phyloP scores from a whole-genome alignment of 2,888 invertebrate genomes.

The Ichneumoninae sp. region DNA sequence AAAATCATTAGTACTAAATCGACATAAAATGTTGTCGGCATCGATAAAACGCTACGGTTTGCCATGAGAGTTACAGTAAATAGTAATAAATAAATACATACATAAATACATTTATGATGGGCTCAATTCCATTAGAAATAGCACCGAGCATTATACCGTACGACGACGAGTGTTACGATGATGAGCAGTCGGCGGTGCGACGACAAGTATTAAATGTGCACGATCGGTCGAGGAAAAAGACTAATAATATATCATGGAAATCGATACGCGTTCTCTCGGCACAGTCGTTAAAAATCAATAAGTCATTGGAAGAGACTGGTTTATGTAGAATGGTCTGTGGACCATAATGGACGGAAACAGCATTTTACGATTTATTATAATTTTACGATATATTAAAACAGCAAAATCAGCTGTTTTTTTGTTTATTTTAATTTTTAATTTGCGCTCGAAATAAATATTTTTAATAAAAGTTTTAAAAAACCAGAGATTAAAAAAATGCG shows the following conservation, averaged over 20 bases:
- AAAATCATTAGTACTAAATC: no score
- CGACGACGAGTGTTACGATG: no score
- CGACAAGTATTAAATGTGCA: neutral
- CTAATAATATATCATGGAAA: neutral
- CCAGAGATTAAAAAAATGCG: neutral
- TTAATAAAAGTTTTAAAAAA: neutral
- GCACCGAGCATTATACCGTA: no score
- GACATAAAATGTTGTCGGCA: no score
- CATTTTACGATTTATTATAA: neutral
- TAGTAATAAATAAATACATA: no score
- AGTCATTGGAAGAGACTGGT: neutral
- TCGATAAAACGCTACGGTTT: no score
- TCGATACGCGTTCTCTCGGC: neutral
- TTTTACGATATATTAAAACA: no score
- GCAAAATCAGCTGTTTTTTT: neutral
- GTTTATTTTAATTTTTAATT: neutral
- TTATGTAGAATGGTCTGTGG: neutral
- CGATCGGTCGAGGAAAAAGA: neutral
- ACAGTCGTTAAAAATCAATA: neutral
- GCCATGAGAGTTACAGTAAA: no score
- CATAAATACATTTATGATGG: no score
- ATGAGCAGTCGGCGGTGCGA: no score
- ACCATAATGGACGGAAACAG: neutral
- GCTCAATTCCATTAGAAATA: no score
- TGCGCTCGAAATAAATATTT: neutral